These are phyloP conservation scores for Tubiluchus corallicola DNA, from an alignment of 2,888 invertebrate species.

Conservation along the genomic window DNA sequence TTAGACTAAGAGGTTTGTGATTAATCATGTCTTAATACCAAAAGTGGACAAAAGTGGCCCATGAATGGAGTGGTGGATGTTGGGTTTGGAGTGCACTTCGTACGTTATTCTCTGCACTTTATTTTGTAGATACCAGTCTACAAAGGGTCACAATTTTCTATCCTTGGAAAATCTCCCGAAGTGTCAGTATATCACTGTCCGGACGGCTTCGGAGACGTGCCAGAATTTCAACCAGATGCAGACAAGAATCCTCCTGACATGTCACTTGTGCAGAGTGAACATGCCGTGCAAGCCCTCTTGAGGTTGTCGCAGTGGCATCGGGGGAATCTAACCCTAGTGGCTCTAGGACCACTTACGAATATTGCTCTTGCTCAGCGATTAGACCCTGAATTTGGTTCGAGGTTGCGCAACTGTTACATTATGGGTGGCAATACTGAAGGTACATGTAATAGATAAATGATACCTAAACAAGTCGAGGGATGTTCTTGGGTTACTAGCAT, in stretches of 20 bases:
- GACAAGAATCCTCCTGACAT: not conserved
- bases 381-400: constrained; percentile 42
- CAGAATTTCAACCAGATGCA: not conserved
- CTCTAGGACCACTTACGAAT: constrained; percentile 52
- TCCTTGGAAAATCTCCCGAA: not conserved
- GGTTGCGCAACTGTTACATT: constrained; percentile 47
- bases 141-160: not conserved
- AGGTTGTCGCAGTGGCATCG: not conserved
- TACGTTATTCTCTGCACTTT: too few relatives aligned
- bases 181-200: not conserved
- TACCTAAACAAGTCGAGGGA: too few relatives aligned
- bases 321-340: constrained; percentile 26
- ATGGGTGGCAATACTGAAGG: constrained; percentile 61
- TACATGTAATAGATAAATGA: constrained; percentile 26
- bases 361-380: constrained; percentile 51
- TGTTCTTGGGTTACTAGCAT: too few relatives aligned
- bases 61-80: too few relatives aligned
- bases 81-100: too few relatives aligned
- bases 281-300: constrained; percentile 1
- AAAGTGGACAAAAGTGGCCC: too few relatives aligned
- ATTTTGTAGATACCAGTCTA: not conserved
- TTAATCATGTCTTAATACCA: too few relatives aligned
- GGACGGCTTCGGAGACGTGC: not conserved
- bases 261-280: not conserved
- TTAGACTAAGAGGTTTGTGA: too few relatives aligned